Percentiles rank a stretch among this genome's conserved stretches.
Evolutionary conservation across 2,888 invertebrate genomes (phyloP).

Genomic region (Trissoscelio sp.): DNA sequence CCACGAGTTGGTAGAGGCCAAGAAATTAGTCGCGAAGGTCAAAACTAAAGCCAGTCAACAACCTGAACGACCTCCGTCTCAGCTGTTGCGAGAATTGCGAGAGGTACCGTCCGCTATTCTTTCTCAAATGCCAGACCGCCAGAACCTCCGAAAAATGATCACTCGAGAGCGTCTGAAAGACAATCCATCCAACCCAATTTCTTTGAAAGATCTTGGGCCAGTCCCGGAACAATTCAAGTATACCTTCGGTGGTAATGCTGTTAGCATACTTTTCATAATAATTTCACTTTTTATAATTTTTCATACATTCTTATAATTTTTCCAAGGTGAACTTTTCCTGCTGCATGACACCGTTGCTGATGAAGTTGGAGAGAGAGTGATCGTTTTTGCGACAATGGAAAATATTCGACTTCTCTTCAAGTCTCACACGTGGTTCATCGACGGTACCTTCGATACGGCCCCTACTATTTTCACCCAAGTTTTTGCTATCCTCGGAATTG

Average conservation of each 20-base stretch:
- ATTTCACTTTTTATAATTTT: too few species aligned
- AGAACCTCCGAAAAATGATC: constrained; percentile 26
- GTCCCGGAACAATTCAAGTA: constrained; percentile 4
- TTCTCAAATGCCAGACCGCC: constrained; percentile 7
- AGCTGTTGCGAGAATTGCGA: constrained; percentile 1
- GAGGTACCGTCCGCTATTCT: constrained; percentile 4
- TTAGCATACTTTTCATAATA: too few species aligned
- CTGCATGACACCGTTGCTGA: too few species aligned
- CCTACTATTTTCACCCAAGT: neutral
- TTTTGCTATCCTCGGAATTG: too few species aligned
- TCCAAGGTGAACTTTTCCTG: too few species aligned
- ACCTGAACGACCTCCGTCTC: constrained; percentile 11
- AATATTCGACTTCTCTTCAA: too few species aligned
- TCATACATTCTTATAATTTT: too few species aligned
- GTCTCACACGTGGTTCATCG: too few species aligned
- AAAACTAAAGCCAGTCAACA: neutral
- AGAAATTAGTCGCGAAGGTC: constrained; percentile 11
- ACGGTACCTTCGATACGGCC: too few species aligned
- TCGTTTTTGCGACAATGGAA: too few species aligned
- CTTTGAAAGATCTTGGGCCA: neutral
- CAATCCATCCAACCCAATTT: constrained; percentile 17
- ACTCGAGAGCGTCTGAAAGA: constrained; percentile 19
- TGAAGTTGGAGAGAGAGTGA: too few species aligned
- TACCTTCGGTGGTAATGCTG: neutral
- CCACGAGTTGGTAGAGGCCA: too few species aligned